Conservation (phyloP, 2,888 invertebrate species). For the Argyresthia goedartella region DNA sequence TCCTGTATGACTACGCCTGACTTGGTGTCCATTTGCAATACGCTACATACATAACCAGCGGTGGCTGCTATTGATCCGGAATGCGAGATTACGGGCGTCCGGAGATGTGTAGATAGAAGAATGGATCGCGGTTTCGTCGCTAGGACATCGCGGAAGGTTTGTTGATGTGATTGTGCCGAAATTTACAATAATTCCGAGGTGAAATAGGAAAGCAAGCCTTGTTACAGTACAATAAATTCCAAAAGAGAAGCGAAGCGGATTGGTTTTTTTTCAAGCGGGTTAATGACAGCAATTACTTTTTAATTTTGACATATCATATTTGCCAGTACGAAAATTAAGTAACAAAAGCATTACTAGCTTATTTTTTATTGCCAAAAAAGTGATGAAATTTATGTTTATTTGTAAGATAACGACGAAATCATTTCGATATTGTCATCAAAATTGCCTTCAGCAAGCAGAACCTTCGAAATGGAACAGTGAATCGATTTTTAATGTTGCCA, state of each 20-base stretch:
- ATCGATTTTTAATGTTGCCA: no score
- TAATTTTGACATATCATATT: conserved; percentile 38
- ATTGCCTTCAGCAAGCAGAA: no score
- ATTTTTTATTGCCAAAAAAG: no score
- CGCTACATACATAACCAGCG: conserved; percentile 35
- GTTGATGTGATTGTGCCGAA: conserved; percentile 51
- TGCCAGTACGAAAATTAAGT: conserved; percentile 26
- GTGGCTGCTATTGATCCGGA: conserved; percentile 51
- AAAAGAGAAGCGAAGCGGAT: conserved; percentile 69
- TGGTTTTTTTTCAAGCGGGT: conserved; percentile 57
- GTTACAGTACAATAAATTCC: conserved; percentile 70
- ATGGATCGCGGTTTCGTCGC: conserved; percentile 18
- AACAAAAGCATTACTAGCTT: no score
- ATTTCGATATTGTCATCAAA: no score
- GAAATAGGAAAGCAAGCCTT: conserved; percentile 68
- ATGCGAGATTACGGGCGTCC: conserved; percentile 19
- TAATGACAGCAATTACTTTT: conserved; percentile 57
- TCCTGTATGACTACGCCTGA: conserved; percentile 52
- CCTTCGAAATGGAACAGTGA: no score
- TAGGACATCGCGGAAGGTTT: conserved; percentile 34
- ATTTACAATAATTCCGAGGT: conserved; percentile 44
- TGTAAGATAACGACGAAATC: no score
- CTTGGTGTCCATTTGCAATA: conserved; percentile 53
- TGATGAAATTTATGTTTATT: no score
- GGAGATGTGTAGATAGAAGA: conserved; percentile 16